A percentile compares a stretch with the other conserved stretches of the same genome.
Conservation (phyloP, 2,113 vertebrate genomes). For the Hystrix brachyura region DNA sequence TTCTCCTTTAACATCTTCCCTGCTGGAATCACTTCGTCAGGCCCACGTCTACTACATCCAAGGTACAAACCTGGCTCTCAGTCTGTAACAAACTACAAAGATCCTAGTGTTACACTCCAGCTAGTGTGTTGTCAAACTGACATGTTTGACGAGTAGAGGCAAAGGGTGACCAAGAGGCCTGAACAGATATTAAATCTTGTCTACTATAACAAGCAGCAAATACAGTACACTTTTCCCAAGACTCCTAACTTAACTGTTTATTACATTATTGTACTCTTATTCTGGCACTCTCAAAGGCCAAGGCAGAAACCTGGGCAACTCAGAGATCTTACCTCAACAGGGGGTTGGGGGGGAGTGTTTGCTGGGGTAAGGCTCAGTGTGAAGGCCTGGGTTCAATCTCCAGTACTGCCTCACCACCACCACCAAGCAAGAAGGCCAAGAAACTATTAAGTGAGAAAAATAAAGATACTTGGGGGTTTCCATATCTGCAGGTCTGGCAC, state of each 20-base stretch:
- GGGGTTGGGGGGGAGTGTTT: neutral
- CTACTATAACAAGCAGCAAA: neutral
- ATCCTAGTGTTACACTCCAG: neutral
- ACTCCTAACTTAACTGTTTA: neutral
- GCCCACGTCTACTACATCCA: neutral
- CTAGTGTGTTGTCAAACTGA: neutral
- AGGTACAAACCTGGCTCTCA: neutral
- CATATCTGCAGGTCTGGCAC: neutral
- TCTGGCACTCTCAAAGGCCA: neutral
- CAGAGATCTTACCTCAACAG: neutral
- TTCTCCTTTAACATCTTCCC: neutral
- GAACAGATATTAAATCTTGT: neutral
- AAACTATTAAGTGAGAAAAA: conserved; percentile 5
- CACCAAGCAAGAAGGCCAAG: neutral
- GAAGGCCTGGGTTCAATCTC: neutral
- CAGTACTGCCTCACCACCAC: neutral
- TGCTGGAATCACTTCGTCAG: neutral
- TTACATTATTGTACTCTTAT: neutral
- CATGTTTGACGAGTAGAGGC: neutral
- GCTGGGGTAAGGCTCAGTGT: neutral
- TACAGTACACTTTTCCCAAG: neutral
- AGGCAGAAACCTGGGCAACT: neutral
- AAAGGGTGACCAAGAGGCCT: neutral
- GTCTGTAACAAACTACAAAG: neutral
- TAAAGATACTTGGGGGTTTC: neutral